Evolutionary conservation across 2,797 vertebrate species (phyloP).

Genomic region (Tapera naevia): DNA sequence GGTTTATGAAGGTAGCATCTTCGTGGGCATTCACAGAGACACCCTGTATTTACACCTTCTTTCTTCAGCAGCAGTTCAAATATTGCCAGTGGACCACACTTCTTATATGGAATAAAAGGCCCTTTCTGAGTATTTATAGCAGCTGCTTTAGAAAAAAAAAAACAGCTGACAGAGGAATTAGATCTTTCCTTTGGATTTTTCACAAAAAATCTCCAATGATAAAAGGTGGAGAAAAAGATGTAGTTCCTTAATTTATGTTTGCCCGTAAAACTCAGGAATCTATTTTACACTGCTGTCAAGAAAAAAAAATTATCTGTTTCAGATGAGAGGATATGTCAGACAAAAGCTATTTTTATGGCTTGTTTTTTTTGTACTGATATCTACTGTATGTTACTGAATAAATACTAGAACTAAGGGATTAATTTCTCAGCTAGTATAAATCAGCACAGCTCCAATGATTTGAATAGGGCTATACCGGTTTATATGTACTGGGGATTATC

Average conservation of each 20-base stretch:
- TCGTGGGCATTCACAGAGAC: neutral
- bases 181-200: neutral
- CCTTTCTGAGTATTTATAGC: neutral
- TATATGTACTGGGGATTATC: neutral
- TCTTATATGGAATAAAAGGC: neutral
- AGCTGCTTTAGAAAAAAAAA: neutral
- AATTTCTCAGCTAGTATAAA: neutral
- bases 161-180: neutral
- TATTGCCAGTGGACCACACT: neutral
- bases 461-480: neutral
- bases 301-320: neutral
- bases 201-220: too few relatives aligned
- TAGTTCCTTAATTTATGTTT: neutral
- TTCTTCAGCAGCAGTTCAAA: neutral
- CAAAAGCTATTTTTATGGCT: neutral
- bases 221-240: neutral
- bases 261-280: neutral
- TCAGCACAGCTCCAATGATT: neutral
- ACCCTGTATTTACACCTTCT: rapidly evolving
- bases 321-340: neutral
- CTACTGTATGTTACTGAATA: neutral
- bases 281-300: neutral
- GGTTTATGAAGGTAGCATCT: neutral
- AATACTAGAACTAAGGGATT: neutral
- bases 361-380: neutral